These are phyloP conservation scores for Steinernema feltiae DNA, from an alignment of 1,140 invertebrate species.

Conservation along the genomic window DNA sequence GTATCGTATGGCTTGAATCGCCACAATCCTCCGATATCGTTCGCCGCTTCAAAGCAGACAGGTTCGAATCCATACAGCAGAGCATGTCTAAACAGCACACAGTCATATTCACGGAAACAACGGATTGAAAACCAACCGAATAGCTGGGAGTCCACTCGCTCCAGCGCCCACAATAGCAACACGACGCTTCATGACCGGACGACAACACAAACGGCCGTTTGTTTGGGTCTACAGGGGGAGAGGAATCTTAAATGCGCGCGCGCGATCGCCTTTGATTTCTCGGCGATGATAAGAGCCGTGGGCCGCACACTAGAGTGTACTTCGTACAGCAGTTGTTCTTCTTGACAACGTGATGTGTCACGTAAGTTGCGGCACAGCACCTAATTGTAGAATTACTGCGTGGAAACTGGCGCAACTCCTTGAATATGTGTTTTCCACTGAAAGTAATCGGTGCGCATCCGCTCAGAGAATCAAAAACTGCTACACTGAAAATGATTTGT, in stretches of 20 bases:
- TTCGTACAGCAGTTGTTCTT: background rate
- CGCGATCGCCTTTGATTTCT: background rate
- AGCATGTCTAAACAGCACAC: conserved; percentile 67
- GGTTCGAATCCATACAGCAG: conserved; percentile 57
- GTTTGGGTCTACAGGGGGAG: background rate
- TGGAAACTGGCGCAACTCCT: too few species aligned
- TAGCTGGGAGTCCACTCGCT: conserved; percentile 58
- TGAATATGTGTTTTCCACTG: too few species aligned
- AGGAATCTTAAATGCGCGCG: conserved; percentile 9
- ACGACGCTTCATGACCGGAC: background rate
- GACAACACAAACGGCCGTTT: background rate
- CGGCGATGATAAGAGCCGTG: background rate
- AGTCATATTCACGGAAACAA: background rate
- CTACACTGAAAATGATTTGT: too few species aligned
- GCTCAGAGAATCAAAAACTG: too few species aligned
- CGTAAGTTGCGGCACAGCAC: too few species aligned
- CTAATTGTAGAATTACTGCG: too few species aligned
- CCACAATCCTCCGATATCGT: conserved; percentile 37
- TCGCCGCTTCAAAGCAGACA: conserved; percentile 31
- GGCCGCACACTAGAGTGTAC: conserved; percentile 9
- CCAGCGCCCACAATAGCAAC: conserved; percentile 59
- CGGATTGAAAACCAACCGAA: conserved; percentile 57
- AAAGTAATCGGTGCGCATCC: too few species aligned
- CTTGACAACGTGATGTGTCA: too few species aligned
- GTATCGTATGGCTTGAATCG: conserved; percentile 31